phyloP scores from a whole-genome alignment of 1,140 invertebrate species.

The Rhynchophorus ferrugineus region DNA sequence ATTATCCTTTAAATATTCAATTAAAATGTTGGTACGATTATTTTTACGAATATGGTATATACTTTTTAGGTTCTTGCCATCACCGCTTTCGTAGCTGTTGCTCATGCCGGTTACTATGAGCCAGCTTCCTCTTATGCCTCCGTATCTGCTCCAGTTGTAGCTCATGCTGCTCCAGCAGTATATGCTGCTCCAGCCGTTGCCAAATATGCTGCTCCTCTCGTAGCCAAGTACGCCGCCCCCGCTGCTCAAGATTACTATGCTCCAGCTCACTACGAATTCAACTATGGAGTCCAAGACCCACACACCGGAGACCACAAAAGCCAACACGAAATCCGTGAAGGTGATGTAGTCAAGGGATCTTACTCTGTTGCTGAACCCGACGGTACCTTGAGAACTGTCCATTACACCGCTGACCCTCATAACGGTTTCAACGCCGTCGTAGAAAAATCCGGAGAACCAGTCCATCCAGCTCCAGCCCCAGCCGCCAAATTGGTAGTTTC shows the following conservation, averaged over 20 bases:
- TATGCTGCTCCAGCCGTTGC: not conserved
- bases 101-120: not conserved
- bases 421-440: no score
- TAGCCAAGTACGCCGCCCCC: no score
- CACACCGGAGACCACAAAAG: slow-evolving; percentile 50
- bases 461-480: slow-evolving; percentile 6
- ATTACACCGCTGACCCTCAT: no score
- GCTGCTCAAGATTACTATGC: slow-evolving; percentile 32
- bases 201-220: no score
- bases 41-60: no score
- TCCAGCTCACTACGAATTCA: slow-evolving; percentile 45
- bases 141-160: not conserved
- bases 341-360: slow-evolving; percentile 55
- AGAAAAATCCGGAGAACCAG: no score
- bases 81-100: not conserved
- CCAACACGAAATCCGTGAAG: slow-evolving; percentile 50
- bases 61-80: not conserved
- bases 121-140: not conserved
- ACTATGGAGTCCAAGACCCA: slow-evolving; percentile 48
- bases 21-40: no score
- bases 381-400: slow-evolving; percentile 52
- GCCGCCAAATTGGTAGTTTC: no score
- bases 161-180: slow-evolving; percentile 5
- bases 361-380: slow-evolving; percentile 57
- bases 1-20: no score